Evolutionary conservation across 2,888 invertebrate genomes (phyloP), one percentile per base, ranked within the genome.

Genomic region (Osmoderma eremita): DNA sequence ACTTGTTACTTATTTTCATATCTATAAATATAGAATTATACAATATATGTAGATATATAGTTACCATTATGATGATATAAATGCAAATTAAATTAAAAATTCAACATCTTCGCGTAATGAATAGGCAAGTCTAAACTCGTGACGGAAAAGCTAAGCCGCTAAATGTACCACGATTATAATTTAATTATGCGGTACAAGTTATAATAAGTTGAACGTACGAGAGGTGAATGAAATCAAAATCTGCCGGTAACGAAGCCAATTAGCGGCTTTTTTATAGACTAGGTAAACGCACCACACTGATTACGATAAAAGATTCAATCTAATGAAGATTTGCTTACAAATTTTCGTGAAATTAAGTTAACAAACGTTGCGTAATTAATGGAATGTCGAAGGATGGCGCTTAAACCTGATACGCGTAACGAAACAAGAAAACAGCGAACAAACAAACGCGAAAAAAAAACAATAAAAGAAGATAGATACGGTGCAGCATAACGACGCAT

Each of bases 141-240:
- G 50, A 51, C 50, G 45, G 15, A 17, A 53, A 17, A 45, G 48
- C 30, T 38, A 53, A 45, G 45, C 17, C 18, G 30, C 58, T 30
- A 45, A 61, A 61, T 61, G 42, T 45, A 61, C 12, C 45, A 30
- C 58, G 45, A 45, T 61, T 48, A 61, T 61, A 61, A 61, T 45
- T 45, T 61, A 61, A 61, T 61, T 61, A 61, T 24, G 45, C 10
- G 30, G 30, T 30, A 30, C 30, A 30, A 30, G 30, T 30, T 30
- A 30, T 30, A 24, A 24, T 24, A 61, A 61, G 58, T 61, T 61
- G 58, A 61, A 61, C 30, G 58, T 61, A 61, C 58, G 22, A 45
- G 36, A 61, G 58, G 58, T 61, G 58, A 61, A 61, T 61, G 58
- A 45, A 61, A 61, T 61, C 45, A 48, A 45, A 45, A 30, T 45